Evolutionary conservation across 2,888 invertebrate species (phyloP).

Genomic region (Globia sparganii): DNA sequence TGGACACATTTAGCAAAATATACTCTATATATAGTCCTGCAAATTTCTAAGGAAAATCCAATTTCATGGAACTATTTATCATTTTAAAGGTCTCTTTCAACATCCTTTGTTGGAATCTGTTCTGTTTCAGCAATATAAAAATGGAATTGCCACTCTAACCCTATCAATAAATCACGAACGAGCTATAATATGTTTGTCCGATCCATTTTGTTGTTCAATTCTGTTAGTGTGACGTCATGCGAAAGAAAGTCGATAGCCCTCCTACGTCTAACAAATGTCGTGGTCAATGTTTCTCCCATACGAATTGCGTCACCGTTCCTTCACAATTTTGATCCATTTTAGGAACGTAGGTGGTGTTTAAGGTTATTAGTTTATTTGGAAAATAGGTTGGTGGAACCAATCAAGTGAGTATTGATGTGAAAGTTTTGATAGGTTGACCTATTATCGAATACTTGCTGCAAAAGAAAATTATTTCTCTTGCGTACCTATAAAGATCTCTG

Average conservation of each 20-base stretch:
- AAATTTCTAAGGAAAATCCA: not conserved
- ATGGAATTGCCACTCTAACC: constrained; percentile 12
- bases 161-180: constrained; percentile 43
- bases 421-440: not conserved
- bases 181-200: constrained; percentile 28
- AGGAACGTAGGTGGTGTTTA: not conserved
- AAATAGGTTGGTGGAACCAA: not conserved
- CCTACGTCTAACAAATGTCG: constrained; percentile 36
- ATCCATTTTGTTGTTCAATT: constrained; percentile 53
- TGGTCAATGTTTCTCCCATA: constrained; percentile 39
- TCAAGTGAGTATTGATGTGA: not conserved
- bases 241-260: constrained; percentile 50
- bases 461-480: not conserved
- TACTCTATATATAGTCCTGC: too few species aligned
- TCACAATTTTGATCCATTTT: constrained; percentile 12
- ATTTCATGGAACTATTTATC: constrained; percentile 2
- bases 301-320: constrained; percentile 36
- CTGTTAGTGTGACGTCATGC: constrained; percentile 55
- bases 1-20: not conserved
- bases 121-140: constrained; percentile 29
- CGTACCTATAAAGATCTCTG: not conserved
- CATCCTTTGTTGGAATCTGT: constrained; percentile 11
- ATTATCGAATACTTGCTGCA: too few species aligned
- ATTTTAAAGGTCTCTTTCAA: constrained; percentile 17
- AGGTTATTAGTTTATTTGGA: not conserved